Base-by-base conservation (phyloP, 2,888 invertebrate species). In the Tromatobia lineatoria region DNA sequence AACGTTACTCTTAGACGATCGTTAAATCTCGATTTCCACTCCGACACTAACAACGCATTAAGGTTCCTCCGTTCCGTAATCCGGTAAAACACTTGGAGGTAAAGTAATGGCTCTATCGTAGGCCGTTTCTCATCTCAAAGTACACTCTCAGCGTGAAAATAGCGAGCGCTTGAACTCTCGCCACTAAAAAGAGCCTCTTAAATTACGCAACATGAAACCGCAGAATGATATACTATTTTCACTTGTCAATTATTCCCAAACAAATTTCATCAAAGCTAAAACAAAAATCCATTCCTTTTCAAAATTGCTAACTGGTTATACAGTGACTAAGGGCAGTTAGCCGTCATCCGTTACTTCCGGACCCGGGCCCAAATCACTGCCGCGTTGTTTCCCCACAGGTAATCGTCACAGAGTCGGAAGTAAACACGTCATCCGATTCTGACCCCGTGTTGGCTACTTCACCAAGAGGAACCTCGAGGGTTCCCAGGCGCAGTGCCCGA, bases 401-500 rank as follows among this genome's bases (percentile, higher is more conserved):
- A 76, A 45, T 57, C 57, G 54, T 81, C 50, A 71, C 76, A n/a
- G n/a, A 18, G 45, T 34, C 29, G 7, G 42, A 3, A 25, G n/a
- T 38, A 13, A 54, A 47, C 76, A 23, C 71, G 83, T 83, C 71
- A 75, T n/a, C 71, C 20, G 50, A 18, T 76, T 80, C 79, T 80
- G 80, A 83, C 76, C 20, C 42, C 3, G 59, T 76, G 54, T 50
- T n/a, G 70, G 38, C 50, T 76, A 50, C 38, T 80, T 67, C 75
- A 80, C 80, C 71, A 15, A 42, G 71, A 52, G 8, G 47, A 66
- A n/a, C 52, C 29, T 3, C 52, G 18, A 10, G 47, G 52, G 23
- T 20, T 61, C 18, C 52, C 54, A 67, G 57, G 25, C 66, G 34
- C 45, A 45, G 54, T 59, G 23, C 29, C 10, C 42, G 23, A 52